These are phyloP conservation scores for Strix uralensis DNA, from an alignment of 2,113 vertebrate genomes.

Conservation along the genomic window DNA sequence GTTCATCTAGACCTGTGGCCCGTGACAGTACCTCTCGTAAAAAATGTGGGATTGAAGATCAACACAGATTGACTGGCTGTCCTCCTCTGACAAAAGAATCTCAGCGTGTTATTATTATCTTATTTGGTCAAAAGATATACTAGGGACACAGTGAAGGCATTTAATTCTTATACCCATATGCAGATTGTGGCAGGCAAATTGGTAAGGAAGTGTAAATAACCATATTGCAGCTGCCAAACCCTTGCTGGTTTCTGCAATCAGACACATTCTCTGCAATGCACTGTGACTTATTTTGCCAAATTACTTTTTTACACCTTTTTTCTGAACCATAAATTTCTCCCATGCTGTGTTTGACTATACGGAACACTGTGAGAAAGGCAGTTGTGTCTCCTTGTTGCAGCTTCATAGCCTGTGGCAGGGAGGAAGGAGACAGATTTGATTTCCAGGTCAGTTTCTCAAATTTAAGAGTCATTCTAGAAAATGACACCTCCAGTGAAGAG, in stretches of 20 bases:
- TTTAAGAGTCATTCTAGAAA: background rate
- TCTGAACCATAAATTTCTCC: background rate
- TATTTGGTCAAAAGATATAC: background rate
- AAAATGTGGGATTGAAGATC: background rate
- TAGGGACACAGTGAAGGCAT: background rate
- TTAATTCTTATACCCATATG: background rate
- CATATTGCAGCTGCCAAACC: background rate
- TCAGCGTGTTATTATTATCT: background rate
- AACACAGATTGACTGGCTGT: fast-evolving
- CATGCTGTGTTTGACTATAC: background rate
- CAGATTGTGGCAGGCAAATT: background rate
- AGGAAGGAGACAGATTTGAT: background rate
- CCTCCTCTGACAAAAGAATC: background rate
- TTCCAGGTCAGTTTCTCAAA: background rate
- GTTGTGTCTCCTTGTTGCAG: background rate
- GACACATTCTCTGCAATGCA: background rate
- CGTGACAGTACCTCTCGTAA: fast-evolving
- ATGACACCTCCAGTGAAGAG: background rate
- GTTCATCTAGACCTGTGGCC: background rate
- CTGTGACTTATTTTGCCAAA: background rate
- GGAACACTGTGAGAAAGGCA: background rate
- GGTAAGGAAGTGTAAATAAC: background rate
- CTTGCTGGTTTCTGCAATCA: background rate
- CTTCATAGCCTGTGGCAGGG: background rate
- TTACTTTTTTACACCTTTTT: background rate